Percentiles rank a stretch among this genome's conserved stretches.
These are phyloP conservation scores for Drosophila fungiperda DNA, from an alignment of 2,888 invertebrate genomes.

Conservation along the genomic window DNA sequence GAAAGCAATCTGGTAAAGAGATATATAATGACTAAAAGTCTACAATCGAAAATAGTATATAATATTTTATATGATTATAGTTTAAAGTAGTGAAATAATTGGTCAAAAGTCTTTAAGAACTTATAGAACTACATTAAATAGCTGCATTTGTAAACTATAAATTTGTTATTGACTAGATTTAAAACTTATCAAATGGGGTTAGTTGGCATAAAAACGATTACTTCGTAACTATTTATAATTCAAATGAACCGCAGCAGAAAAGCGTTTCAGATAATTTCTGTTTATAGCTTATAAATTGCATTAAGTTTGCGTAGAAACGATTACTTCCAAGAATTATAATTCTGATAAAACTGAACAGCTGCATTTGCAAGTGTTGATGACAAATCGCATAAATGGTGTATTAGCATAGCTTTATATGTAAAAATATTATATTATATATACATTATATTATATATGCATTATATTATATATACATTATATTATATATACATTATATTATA, in stretches of 20 bases:
- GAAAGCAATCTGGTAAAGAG: not conserved
- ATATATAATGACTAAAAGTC: not conserved
- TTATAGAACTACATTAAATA: not conserved
- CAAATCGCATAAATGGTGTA: conserved; percentile 28
- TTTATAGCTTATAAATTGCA: conserved; percentile 13
- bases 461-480: too few relatives aligned
- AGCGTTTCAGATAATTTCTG: not conserved
- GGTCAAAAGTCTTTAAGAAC: not conserved
- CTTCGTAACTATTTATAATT: too few relatives aligned
- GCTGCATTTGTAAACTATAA: not conserved
- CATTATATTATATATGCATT: too few relatives aligned
- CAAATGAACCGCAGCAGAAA: not conserved
- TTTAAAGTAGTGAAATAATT: not conserved
- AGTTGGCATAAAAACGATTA: not conserved
- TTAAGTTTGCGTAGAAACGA: not conserved
- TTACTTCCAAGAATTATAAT: not conserved
- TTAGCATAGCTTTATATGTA: not conserved
- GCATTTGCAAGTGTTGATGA: conserved; percentile 2
- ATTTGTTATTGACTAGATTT: not conserved
- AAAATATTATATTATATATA: not conserved
- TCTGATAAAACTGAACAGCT: conserved; percentile 19
- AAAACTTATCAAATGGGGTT: conserved; percentile 13
- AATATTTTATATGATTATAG: not conserved
- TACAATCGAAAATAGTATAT: not conserved
- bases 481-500: too few relatives aligned